phyloP scores from a whole-genome alignment of 2,888 invertebrate genomes.

The Argyra leucocephala region DNA sequence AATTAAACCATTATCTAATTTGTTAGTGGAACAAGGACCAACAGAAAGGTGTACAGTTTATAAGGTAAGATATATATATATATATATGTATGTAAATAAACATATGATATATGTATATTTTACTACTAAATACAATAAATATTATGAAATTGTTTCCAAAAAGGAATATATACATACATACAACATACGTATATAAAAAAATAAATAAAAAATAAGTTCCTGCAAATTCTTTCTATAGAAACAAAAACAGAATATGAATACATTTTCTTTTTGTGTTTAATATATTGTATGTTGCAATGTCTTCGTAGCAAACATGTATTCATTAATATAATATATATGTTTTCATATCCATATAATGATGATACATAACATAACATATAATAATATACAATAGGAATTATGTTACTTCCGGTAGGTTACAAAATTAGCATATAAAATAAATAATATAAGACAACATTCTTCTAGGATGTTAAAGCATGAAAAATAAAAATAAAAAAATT shows the following conservation, averaged over 20 bases:
- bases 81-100: too few relatives aligned
- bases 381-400: background rate
- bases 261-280: too few relatives aligned
- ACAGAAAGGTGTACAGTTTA: constrained; percentile 39
- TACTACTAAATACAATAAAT: too few relatives aligned
- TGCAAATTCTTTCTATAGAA: too few relatives aligned
- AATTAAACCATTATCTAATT: constrained; percentile 27
- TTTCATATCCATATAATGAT: background rate
- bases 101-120: too few relatives aligned
- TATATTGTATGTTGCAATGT: too few relatives aligned
- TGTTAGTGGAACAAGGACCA: constrained; percentile 31
- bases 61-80: constrained; percentile 28
- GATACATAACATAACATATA: too few relatives aligned
- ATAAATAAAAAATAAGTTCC: too few relatives aligned
- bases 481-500: background rate
- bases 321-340: background rate
- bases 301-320: background rate
- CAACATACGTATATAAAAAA: too few relatives aligned
- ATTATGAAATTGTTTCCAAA: too few relatives aligned
- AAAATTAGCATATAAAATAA: background rate
- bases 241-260: too few relatives aligned
- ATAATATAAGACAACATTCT: background rate
- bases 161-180: too few relatives aligned
- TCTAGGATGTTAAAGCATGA: background rate
- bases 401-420: background rate